Evolutionary conservation across 2,797 vertebrate species (phyloP), one percentile per base, ranked within the genome.

Genomic region (Fundulus diaphanus): DNA sequence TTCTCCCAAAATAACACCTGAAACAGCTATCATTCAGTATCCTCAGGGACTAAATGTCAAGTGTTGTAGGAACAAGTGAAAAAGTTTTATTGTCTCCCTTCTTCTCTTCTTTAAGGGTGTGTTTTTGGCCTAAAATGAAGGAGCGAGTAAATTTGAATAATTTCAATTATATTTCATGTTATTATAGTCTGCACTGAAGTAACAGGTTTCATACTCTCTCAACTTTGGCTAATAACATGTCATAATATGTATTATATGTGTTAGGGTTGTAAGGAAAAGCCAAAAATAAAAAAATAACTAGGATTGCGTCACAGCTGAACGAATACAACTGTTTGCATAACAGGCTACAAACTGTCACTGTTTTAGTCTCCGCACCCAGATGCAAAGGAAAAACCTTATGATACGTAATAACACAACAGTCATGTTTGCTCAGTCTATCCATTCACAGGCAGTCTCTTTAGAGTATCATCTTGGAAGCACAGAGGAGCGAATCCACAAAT

Each of bases 401-500:
- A 83, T 51, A 73, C 72, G 70, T 35, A 78, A 56, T 18, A 82
- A 84, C 82, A 81, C 84, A 89, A 89, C 87, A 87, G 86, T 91
- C 87, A 73, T 13, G 82, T 89, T 88, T 85, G 88, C 88, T 83
- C 69, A 42, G 61, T 74, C 72, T 31, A 70, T 76, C 81, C 80
- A 70, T 61, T 70, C 46, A 66, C 5, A 16, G 76, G 85, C 80
- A 79, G 56, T 71, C 73, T 85, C 76, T 75, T 12, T 20, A 89
- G 78, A 82, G 77, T 74, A 77, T 90, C 78, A 83, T 86, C 80
- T 72, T 94, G 95, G 95, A 96, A 96, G 95, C 95, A 95, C 94
- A 85, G 79, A 90, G 88, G 89, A 94, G 92, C 73, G 82, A 86
- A 90, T 91, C 86, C 88, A 92, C 81, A 89, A 85, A 87, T 77